Evolutionary conservation across 2,888 invertebrate species (phyloP), one percentile per base, ranked within the genome.

Genomic region (Crematogaster levior): DNA sequence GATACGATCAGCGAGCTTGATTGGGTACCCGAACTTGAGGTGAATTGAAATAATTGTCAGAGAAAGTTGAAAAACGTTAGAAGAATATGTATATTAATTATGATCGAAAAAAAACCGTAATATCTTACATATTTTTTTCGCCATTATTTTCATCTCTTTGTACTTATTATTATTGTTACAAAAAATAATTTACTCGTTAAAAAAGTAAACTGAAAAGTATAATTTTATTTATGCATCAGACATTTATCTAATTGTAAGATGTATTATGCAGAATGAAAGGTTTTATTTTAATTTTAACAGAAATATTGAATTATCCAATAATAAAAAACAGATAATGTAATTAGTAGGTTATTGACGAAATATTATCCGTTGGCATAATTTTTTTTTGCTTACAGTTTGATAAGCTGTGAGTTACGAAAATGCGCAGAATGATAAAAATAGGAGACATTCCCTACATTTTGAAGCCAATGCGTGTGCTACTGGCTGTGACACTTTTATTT

Each of bases 401-500:
- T n/a, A 73, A n/a, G 4, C 12, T 12, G 30, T 4, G 70, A 24
- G 56, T 68, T 68, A 34, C 37, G n/a, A 68, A 77, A 70, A 58
- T 34, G 34, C 7, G 7, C 27, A 15, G 21, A 40, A 43, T 53
- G 21, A 56, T 56, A 56, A 34, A 68, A n/a, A n/a, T 15, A n/a
- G 37, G 12, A 56, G 12, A 77, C 27, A 24, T 37, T n/a, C 9
- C 6, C 18, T 65, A 30, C 30, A 75, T 56, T n/a, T 82, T 81
- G 72, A 65, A 85, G 82, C 65, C 82, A 83, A 80, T 75, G 73
- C 51, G 65, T 63, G n/a, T n/a, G n/a, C n/a, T n/a, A n/a, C n/a
- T n/a, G 15, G 51, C 30, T 34, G 56, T 24, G 21, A 58, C 74
- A 80, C 63, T 81, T 83, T 85, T 86, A 88, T 86, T 88, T 87